Conservation (phyloP, 1,140 invertebrate species). For the Zaprionus taronus region DNA sequence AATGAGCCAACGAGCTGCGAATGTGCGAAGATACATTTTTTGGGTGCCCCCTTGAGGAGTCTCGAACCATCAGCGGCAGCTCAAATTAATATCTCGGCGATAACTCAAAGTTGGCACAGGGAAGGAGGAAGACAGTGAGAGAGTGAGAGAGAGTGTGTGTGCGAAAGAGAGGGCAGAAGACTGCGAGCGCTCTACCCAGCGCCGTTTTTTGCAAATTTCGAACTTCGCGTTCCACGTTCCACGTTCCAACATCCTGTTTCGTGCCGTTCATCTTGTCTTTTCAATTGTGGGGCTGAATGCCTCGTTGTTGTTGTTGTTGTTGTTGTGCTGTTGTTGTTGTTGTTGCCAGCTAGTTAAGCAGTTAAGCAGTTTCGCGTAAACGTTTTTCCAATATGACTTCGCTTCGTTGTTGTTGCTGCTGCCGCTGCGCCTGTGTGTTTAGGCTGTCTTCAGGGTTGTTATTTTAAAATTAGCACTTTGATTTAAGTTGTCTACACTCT, state of each 20-base stretch:
- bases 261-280: constrained; percentile 82
- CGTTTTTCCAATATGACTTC: constrained; percentile 77
- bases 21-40: constrained; percentile 76
- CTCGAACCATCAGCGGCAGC: constrained; percentile 74
- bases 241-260: constrained; percentile 81
- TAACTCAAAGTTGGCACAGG: constrained; percentile 68
- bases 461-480: constrained; percentile 83
- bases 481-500: constrained; percentile 82
- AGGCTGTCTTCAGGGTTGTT: constrained; percentile 80
- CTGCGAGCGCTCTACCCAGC: constrained; percentile 32
- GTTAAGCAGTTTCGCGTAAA: constrained; percentile 81
- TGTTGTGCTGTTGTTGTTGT: constrained; percentile 50
- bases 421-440: constrained; percentile 69
- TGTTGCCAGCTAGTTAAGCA: constrained; percentile 80
- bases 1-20: constrained; percentile 76
- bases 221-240: constrained; percentile 76
- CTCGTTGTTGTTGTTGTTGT: constrained; percentile 8
- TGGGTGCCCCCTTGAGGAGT: constrained; percentile 34
- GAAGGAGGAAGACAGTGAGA: background rate
- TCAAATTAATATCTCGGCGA: constrained; percentile 81
- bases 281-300: constrained; percentile 69
- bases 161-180: constrained; percentile 8
- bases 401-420: constrained; percentile 30
- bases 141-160: background rate
- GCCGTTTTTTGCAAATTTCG: constrained; percentile 69